Conservation (phyloP, 2,888 invertebrate species). For the Caenorhabditis drosophilae region DNA sequence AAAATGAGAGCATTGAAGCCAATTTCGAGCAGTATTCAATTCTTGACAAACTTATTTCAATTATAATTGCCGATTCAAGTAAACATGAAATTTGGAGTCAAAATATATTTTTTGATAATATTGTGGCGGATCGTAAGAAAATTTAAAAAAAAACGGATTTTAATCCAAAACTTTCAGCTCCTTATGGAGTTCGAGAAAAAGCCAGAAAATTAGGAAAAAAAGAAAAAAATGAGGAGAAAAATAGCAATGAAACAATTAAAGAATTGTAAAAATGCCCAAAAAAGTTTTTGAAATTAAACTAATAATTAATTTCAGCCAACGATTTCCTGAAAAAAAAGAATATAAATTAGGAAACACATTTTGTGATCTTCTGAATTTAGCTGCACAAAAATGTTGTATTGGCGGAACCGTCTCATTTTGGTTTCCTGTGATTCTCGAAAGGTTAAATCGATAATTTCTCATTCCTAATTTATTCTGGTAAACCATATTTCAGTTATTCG, state of each 20-base stretch:
- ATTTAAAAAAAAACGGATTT: background rate
- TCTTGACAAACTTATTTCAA: slow-evolving; percentile 78
- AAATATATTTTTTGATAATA: slow-evolving; percentile 80
- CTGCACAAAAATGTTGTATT: slow-evolving; percentile 79
- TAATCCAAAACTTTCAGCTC: slow-evolving; percentile 76
- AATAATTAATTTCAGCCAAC: slow-evolving; percentile 57
- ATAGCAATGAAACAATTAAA: background rate
- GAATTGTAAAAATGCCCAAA: slow-evolving; percentile 6
- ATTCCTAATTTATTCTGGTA: slow-evolving; percentile 10
- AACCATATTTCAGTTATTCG: slow-evolving; percentile 68
- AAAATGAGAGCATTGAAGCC: slow-evolving; percentile 83
- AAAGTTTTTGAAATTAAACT: background rate
- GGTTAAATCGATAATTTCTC: slow-evolving; percentile 69
- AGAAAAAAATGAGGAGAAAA: slow-evolving; percentile 22
- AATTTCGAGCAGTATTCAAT: slow-evolving; percentile 86
- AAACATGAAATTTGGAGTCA: slow-evolving; percentile 78
- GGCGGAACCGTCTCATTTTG: slow-evolving; percentile 89
- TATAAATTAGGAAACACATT: slow-evolving; percentile 77
- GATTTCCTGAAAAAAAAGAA: slow-evolving; percentile 76
- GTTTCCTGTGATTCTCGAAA: slow-evolving; percentile 86
- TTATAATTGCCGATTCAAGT: slow-evolving; percentile 89
- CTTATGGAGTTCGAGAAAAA: slow-evolving; percentile 94
- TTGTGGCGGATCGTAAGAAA: slow-evolving; percentile 83
- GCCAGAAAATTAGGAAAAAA: slow-evolving; percentile 81
- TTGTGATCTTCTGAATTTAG: slow-evolving; percentile 82